phyloP scores from a whole-genome alignment of 2,797 vertebrate species.

The Acanthurus lineatus region DNA sequence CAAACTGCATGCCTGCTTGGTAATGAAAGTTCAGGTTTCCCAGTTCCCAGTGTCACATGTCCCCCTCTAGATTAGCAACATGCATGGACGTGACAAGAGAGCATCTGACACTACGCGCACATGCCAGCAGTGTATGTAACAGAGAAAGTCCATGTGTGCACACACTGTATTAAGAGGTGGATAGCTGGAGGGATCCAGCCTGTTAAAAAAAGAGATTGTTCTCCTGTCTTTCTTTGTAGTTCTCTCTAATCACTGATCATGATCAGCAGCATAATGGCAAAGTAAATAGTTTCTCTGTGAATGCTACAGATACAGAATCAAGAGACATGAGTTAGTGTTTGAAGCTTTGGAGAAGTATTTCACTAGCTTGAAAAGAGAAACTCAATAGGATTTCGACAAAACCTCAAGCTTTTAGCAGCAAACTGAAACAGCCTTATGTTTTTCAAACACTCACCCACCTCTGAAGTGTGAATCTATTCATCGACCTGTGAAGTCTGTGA shows the following conservation, averaged over 20 bases:
- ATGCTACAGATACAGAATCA: slow-evolving; percentile 12
- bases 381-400: slow-evolving; percentile 11
- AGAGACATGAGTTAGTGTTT: slow-evolving; percentile 19
- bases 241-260: slow-evolving; percentile 18
- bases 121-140: slow-evolving; percentile 24
- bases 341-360: background rate
- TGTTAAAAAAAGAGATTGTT: slow-evolving; percentile 20
- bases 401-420: slow-evolving; percentile 19
- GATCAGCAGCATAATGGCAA: slow-evolving; percentile 16
- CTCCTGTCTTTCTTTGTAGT: background rate
- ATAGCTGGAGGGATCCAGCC: background rate
- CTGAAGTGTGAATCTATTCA: slow-evolving; percentile 70
- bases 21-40: slow-evolving; percentile 78
- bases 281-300: slow-evolving; percentile 23
- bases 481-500: slow-evolving; percentile 64
- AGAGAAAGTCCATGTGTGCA: slow-evolving; percentile 39
- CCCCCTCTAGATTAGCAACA: slow-evolving; percentile 76
- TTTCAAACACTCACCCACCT: slow-evolving; percentile 49
- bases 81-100: slow-evolving; percentile 72
- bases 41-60: slow-evolving; percentile 75
- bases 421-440: slow-evolving; percentile 21
- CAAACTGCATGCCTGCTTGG: slow-evolving; percentile 66
- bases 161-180: slow-evolving; percentile 13
- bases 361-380: slow-evolving; percentile 1
- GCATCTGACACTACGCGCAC: slow-evolving; percentile 35